Conservation (phyloP, 2,113 vertebrate genomes). For the Dipodomys ordii region DNA sequence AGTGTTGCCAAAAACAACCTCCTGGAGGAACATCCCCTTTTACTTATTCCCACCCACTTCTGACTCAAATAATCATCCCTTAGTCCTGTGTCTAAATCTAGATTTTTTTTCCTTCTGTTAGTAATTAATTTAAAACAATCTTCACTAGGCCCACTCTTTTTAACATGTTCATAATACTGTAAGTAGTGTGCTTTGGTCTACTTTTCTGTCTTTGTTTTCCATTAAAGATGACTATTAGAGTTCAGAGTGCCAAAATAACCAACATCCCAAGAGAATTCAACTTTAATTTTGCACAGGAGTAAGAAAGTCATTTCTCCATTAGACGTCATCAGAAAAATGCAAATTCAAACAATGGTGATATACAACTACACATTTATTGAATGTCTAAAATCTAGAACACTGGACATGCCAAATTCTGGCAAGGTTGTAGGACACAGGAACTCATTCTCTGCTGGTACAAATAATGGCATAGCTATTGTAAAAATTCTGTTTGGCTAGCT, state of each 20-base stretch:
- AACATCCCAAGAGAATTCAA: background rate
- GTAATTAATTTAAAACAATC: slow-evolving; percentile 13
- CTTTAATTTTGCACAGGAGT: background rate
- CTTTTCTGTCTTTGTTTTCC: slow-evolving; percentile 24
- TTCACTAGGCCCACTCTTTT: background rate
- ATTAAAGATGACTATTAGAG: background rate
- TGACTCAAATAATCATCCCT: slow-evolving; percentile 77
- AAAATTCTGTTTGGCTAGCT: background rate
- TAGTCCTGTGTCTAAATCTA: slow-evolving; percentile 15
- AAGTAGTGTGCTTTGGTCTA: background rate
- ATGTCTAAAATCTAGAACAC: background rate
- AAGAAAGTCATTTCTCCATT: slow-evolving; percentile 40
- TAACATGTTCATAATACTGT: background rate
- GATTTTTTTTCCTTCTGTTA: background rate
- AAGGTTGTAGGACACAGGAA: background rate
- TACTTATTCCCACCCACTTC: slow-evolving; percentile 78
- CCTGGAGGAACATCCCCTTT: slow-evolving; percentile 78
- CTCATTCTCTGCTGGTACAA: background rate
- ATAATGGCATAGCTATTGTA: background rate
- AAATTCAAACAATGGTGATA: background rate
- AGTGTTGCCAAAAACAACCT: slow-evolving; percentile 83
- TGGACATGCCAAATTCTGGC: background rate
- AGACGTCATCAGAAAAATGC: background rate
- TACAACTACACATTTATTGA: background rate
- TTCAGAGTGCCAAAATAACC: background rate